Percentiles rank a stretch among this genome's conserved stretches.
These are phyloP conservation scores for Proctacanthus coquilletti DNA, from an alignment of 1,140 invertebrate genomes.

Conservation along the genomic window DNA sequence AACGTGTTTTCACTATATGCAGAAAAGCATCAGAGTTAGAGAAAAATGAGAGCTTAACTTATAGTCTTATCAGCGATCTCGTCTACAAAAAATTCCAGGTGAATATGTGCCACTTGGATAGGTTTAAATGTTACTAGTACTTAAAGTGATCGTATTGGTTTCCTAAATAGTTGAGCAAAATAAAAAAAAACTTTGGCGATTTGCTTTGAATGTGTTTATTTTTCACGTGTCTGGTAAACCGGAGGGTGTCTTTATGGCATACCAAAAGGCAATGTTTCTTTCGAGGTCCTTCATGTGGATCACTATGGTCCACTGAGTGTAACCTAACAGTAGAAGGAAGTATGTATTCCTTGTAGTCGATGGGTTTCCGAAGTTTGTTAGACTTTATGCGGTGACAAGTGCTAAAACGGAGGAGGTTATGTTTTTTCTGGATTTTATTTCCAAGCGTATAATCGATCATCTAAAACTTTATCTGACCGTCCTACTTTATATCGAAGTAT, in stretches of 20 bases:
- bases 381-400: constrained; percentile 4
- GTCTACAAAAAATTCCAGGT: constrained; percentile 17
- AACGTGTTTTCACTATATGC: too few relatives aligned
- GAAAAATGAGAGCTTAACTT: not conserved
- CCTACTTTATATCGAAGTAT: too few relatives aligned
- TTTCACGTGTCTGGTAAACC: constrained; percentile 10
- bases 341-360: constrained; percentile 31
- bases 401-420: constrained; percentile 13
- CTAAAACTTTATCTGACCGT: too few relatives aligned
- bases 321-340: constrained; percentile 15
- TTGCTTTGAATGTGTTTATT: constrained; percentile 14
- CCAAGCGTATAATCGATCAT: too few relatives aligned
- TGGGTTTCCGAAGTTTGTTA: constrained; percentile 11
- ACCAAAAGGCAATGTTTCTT: constrained; percentile 15
- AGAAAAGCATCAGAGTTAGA: constrained; percentile 1
- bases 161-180: constrained; percentile 11
- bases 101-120: constrained; percentile 11
- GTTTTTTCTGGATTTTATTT: too few relatives aligned
- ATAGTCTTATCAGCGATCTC: constrained; percentile 2
- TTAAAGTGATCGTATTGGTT: constrained; percentile 13
- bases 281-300: constrained; percentile 17
- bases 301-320: constrained; percentile 17
- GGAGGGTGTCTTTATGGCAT: constrained; percentile 15
- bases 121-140: constrained; percentile 8
- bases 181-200: constrained; percentile 9